Conservation (phyloP, 2,888 invertebrate species). For the Tipula confusa region DNA sequence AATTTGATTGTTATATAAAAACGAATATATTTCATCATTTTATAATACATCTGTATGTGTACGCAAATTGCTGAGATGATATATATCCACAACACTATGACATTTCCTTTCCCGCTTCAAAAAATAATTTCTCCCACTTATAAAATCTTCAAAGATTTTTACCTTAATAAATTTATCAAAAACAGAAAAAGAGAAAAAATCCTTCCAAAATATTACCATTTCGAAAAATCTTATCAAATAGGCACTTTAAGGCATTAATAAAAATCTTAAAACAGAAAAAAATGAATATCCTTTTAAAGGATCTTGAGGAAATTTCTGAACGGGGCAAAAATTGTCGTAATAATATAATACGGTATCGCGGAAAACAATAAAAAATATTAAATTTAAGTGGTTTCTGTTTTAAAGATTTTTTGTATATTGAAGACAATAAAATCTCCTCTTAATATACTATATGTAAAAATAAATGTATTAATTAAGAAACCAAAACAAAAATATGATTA, state of each 20-base stretch:
- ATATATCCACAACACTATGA: background rate
- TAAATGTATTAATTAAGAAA: background rate
- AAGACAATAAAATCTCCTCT: background rate
- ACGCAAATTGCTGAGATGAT: background rate
- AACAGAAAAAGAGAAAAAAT: background rate
- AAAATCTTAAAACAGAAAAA: background rate
- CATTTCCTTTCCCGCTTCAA: background rate
- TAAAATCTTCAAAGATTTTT: background rate
- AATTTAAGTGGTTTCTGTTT: background rate
- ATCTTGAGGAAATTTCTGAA: background rate
- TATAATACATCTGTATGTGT: background rate
- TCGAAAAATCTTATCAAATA: background rate
- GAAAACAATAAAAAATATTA: background rate
- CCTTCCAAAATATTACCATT: background rate
- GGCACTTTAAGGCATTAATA: background rate
- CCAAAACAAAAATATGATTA: background rate
- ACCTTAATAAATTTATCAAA: background rate
- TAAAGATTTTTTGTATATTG: background rate
- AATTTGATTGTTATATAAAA: background rate
- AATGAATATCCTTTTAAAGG: background rate
- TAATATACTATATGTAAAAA: background rate
- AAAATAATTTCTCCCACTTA: background rate
- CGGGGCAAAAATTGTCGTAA: background rate
- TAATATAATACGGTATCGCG: background rate
- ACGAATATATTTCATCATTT: background rate